Evolutionary conservation across 1,140 invertebrate genomes (phyloP).

Genomic region (Drosophila equinoxialis): DNA sequence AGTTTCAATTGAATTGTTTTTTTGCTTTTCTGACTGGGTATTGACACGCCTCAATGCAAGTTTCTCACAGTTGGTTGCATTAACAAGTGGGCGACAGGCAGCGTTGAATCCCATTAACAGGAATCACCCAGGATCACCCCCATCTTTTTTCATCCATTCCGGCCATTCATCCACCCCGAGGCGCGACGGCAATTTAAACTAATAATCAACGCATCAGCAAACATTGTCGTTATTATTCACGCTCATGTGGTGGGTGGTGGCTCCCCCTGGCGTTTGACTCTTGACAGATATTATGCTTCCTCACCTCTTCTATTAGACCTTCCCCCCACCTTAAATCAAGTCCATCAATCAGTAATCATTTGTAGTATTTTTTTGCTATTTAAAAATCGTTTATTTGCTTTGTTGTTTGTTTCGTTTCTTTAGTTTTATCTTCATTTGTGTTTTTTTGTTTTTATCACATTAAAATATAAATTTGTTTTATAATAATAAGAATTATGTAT

Average conservation of each 20-base stretch:
- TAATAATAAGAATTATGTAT: constrained; percentile 47
- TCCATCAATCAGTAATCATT: neutral
- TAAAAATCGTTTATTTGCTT: constrained; percentile 73
- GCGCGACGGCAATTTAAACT: constrained; percentile 77
- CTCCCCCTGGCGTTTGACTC: constrained; percentile 56
- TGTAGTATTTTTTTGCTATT: constrained; percentile 42
- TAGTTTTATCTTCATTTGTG: neutral
- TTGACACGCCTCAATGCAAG: constrained; percentile 66
- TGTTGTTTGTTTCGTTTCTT: constrained; percentile 45
- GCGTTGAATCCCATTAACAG: constrained; percentile 72
- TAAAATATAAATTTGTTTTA: constrained; percentile 67
- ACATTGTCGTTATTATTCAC: constrained; percentile 81
- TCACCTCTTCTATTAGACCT: neutral
- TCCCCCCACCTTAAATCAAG: neutral
- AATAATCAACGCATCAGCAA: constrained; percentile 83
- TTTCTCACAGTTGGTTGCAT: constrained; percentile 75
- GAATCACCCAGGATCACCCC: constrained; percentile 32
- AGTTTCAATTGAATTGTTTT: constrained; percentile 70
- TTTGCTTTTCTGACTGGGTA: constrained; percentile 21
- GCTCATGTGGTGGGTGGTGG: constrained; percentile 39
- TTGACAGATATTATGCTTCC: constrained; percentile 56
- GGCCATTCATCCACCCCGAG: constrained; percentile 36
- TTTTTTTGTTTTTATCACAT: constrained; percentile 69
- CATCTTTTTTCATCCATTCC: constrained; percentile 26
- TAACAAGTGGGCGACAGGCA: constrained; percentile 73